Percentiles rank a stretch among this genome's conserved stretches.
These are phyloP conservation scores for Danio aesculapii DNA, from an alignment of 2,797 vertebrate species.

Conservation along the genomic window DNA sequence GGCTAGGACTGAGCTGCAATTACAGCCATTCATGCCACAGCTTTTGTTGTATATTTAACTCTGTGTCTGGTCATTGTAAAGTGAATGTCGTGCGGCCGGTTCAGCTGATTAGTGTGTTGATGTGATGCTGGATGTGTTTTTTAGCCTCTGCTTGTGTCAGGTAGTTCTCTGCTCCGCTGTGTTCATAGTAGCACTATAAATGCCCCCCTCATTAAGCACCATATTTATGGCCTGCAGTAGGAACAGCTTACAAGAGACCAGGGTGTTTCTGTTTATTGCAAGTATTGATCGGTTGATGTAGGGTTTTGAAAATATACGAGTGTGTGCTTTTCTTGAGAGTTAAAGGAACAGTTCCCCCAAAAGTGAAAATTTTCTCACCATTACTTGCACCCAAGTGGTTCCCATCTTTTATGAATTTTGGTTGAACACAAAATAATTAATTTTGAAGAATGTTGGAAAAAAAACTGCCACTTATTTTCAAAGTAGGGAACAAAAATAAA, in stretches of 20 bases:
- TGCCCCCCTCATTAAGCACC: slow-evolving; percentile 34
- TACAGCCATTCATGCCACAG: not conserved
- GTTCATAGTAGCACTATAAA: slow-evolving; percentile 40
- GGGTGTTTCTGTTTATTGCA: slow-evolving; percentile 49
- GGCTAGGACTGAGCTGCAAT: slow-evolving; percentile 13
- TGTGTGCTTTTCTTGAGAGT: slow-evolving; percentile 13
- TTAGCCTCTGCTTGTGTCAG: slow-evolving; percentile 34
- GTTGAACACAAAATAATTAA: not conserved
- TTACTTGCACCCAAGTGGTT: not conserved
- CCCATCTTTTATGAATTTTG: not conserved
- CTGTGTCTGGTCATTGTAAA: slow-evolving; percentile 15
- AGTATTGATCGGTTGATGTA: slow-evolving; percentile 49
- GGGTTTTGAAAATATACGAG: slow-evolving; percentile 21
- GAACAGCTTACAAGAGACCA: slow-evolving; percentile 32
- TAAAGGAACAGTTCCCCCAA: not conserved
- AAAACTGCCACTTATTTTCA: no score
- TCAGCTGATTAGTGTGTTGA: slow-evolving; percentile 46
- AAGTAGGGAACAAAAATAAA: no score
- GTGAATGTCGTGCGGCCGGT: slow-evolving; percentile 11
- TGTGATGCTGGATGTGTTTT: slow-evolving; percentile 30
- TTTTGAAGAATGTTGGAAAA: not conserved
- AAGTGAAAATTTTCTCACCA: not conserved
- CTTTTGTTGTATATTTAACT: slow-evolving; percentile 27
- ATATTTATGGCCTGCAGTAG: slow-evolving; percentile 51
- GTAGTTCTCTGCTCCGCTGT: slow-evolving; percentile 28